phyloP scores from a whole-genome alignment of 2,113 vertebrate species.

The Felis chaus region DNA sequence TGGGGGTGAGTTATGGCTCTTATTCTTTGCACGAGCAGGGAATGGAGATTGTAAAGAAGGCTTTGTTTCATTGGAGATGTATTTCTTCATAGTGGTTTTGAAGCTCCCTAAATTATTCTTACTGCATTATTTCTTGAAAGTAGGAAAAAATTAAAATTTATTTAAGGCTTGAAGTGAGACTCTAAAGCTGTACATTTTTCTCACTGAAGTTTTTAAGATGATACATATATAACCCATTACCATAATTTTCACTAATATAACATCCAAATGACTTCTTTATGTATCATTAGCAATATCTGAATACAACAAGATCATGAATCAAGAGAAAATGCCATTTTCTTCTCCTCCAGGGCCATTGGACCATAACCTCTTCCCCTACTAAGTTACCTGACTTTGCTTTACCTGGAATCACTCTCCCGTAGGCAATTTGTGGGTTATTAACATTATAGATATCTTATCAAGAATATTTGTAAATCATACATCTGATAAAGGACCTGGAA shows the following conservation, averaged over 20 bases:
- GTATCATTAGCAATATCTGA: neutral
- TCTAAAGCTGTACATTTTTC: neutral
- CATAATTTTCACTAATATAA: neutral
- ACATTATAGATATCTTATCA: neutral
- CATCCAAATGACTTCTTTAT: neutral
- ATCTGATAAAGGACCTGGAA: neutral
- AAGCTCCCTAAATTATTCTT: neutral
- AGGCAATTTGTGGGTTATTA: neutral
- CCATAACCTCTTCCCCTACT: neutral
- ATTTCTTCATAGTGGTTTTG: neutral
- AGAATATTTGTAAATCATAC: neutral
- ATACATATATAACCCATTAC: neutral
- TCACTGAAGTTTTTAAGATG: neutral
- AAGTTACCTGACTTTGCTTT: neutral
- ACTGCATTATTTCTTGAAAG: neutral
- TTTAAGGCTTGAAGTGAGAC: neutral
- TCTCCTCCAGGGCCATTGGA: neutral
- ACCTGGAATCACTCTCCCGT: neutral
- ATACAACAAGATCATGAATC: neutral
- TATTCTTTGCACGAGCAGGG: neutral
- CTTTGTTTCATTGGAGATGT: neutral
- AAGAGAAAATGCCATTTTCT: neutral
- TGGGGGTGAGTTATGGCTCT: neutral
- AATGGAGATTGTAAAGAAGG: neutral
- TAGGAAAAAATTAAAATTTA: neutral